phyloP scores from a whole-genome alignment of 2,113 vertebrate species.

The Oreocharis arfaki region DNA sequence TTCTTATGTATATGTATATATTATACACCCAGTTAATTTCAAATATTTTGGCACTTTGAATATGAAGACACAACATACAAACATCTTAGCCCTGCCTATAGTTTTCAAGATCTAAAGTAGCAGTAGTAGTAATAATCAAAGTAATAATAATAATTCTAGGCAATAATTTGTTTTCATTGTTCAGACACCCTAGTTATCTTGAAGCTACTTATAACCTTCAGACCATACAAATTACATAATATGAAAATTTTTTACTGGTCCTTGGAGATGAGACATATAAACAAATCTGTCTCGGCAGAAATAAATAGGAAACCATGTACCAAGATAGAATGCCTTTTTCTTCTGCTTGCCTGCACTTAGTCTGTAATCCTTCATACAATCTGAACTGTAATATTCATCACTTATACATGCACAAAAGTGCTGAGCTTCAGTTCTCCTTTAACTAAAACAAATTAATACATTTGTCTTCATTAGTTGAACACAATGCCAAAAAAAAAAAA shows the following conservation, averaged over 20 bases:
- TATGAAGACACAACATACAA: background rate
- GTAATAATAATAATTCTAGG: background rate
- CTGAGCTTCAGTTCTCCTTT: constrained; percentile 43
- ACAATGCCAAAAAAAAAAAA: constrained; percentile 29
- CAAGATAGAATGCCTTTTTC: background rate
- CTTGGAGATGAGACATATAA: background rate
- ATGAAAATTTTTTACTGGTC: background rate
- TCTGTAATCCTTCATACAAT: constrained; percentile 60
- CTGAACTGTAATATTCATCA: constrained; percentile 60
- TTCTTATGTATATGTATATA: background rate
- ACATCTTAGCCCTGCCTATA: background rate
- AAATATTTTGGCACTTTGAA: background rate
- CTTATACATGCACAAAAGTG: constrained; percentile 50
- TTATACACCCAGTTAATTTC: background rate
- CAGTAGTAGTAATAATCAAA: background rate
- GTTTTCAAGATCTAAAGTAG: background rate
- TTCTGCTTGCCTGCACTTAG: constrained; percentile 10
- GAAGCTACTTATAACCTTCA: background rate
- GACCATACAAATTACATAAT: background rate
- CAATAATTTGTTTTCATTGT: background rate
- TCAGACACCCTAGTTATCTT: background rate
- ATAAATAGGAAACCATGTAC: background rate
- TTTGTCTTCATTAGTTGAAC: constrained; percentile 70
- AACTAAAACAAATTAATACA: constrained; percentile 63
- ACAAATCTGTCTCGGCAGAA: background rate